A percentile compares a stretch with the other conserved stretches of the same genome.
Conservation (phyloP, 2,888 invertebrate genomes). For the Polymixis lichenea region DNA sequence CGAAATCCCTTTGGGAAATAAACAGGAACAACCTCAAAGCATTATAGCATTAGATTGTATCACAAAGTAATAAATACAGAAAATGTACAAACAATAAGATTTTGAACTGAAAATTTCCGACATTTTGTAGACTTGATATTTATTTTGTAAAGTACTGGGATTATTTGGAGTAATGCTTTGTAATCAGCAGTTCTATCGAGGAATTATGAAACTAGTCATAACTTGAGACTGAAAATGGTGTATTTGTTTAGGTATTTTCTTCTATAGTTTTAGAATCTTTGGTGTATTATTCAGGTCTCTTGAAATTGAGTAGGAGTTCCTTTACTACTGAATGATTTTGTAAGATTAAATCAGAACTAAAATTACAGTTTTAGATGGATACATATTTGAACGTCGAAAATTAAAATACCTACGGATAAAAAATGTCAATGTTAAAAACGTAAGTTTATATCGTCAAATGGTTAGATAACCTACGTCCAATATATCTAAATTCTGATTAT, state of each 20-base stretch:
- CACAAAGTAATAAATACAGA: slow-evolving; percentile 59
- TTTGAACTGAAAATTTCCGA: slow-evolving; percentile 48
- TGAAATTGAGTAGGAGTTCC: not conserved
- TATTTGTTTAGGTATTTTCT: slow-evolving; percentile 13
- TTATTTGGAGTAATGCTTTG: slow-evolving; percentile 32
- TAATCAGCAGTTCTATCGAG: slow-evolving; percentile 18
- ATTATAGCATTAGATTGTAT: slow-evolving; percentile 67
- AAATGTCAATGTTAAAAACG: too few species aligned
- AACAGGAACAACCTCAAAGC: slow-evolving; percentile 57
- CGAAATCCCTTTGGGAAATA: slow-evolving; percentile 66
- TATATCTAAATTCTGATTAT: too few species aligned
- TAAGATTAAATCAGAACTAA: not conserved
- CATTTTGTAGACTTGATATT: slow-evolving; percentile 23
- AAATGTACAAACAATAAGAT: slow-evolving; percentile 51
- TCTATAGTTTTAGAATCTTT: not conserved
- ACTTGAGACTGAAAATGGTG: not conserved
- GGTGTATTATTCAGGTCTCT: not conserved
- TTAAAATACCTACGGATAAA: too few species aligned
- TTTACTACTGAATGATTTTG: not conserved
- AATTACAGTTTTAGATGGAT: too few species aligned
- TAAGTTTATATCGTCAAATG: too few species aligned
- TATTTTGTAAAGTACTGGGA: slow-evolving; percentile 36
- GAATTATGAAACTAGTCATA: slow-evolving; percentile 13
- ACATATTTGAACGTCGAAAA: not conserved
- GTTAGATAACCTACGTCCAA: too few species aligned